A percentile compares a stretch with the other conserved stretches of the same genome.
Conservation (phyloP, 2,888 invertebrate species). For the Sicus ferrugineus region DNA sequence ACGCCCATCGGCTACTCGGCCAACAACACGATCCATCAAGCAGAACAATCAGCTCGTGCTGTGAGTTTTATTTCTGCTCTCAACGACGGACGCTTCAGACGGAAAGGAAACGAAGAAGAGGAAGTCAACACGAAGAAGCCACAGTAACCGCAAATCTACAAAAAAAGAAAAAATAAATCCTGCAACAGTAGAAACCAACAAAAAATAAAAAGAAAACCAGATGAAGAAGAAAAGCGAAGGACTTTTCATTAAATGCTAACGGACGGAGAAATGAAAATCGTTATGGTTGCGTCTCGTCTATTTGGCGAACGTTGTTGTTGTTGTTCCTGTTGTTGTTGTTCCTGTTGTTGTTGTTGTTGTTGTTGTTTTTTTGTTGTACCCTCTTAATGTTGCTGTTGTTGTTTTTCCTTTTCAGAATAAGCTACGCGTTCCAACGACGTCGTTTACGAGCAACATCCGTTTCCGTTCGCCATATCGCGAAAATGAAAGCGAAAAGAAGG, state of each 20-base stretch:
- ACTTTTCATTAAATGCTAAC: slow-evolving; percentile 24
- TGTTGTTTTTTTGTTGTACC: too few species aligned
- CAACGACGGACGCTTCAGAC: neutral
- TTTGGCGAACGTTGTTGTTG: neutral
- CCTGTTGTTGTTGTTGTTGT: slow-evolving; percentile 26
- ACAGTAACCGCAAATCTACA: neutral
- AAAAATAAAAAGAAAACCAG: neutral
- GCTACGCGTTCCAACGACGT: slow-evolving; percentile 31
- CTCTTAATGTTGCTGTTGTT: neutral
- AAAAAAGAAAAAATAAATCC: neutral
- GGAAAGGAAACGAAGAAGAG: too few species aligned
- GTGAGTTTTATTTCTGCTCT: too few species aligned
- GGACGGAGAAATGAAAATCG: slow-evolving; percentile 15
- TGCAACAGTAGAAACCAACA: neutral
- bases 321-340: slow-evolving; percentile 37
- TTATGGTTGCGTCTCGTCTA: neutral
- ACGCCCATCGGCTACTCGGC: neutral
- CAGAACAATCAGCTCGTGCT: too few species aligned
- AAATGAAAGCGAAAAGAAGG: too few species aligned
- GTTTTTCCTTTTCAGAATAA: too few species aligned
- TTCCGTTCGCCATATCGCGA: slow-evolving; percentile 4
- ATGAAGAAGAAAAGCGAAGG: neutral
- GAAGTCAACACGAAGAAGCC: neutral
- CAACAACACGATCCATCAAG: too few species aligned
- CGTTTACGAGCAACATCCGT: slow-evolving; percentile 35